Percentiles rank a stretch among this genome's conserved stretches.
These are phyloP conservation scores for Neodiprion virginianus DNA, from an alignment of 1,140 invertebrate genomes.

Conservation along the genomic window DNA sequence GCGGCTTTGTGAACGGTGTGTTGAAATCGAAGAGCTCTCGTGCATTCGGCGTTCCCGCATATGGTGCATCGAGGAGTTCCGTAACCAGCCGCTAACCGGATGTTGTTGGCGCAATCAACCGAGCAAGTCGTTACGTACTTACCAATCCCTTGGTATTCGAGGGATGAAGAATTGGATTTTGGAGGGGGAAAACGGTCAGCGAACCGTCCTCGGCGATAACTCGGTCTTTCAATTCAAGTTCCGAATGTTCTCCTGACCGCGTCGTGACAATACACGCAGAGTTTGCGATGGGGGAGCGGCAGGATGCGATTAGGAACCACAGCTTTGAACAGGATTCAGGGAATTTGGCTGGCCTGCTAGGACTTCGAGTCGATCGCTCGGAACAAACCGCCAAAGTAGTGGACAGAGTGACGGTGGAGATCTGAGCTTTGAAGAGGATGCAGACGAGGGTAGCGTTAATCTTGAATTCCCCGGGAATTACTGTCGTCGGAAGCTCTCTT, in stretches of 20 bases:
- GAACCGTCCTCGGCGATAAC: background rate
- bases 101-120: slow-evolving; percentile 50
- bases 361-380: background rate
- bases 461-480: background rate
- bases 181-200: background rate
- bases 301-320: background rate
- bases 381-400: background rate
- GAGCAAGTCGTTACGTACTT: slow-evolving; percentile 32
- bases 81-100: slow-evolving; percentile 20
- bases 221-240: background rate
- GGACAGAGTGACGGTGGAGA: slow-evolving; percentile 2
- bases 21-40: slow-evolving; percentile 35
- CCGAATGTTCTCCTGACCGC: background rate
- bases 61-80: background rate
- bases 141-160: slow-evolving; percentile 21
- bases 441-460: slow-evolving; percentile 4
- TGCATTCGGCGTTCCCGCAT: background rate
- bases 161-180: background rate
- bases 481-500: background rate
- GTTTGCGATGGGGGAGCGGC: background rate
- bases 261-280: background rate
- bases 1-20: slow-evolving; percentile 34
- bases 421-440: background rate
- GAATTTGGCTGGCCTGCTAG: background rate
- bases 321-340: background rate